These are phyloP conservation scores for Poicephalus gulielmi DNA, from an alignment of 2,113 vertebrate species.

Conservation along the genomic window DNA sequence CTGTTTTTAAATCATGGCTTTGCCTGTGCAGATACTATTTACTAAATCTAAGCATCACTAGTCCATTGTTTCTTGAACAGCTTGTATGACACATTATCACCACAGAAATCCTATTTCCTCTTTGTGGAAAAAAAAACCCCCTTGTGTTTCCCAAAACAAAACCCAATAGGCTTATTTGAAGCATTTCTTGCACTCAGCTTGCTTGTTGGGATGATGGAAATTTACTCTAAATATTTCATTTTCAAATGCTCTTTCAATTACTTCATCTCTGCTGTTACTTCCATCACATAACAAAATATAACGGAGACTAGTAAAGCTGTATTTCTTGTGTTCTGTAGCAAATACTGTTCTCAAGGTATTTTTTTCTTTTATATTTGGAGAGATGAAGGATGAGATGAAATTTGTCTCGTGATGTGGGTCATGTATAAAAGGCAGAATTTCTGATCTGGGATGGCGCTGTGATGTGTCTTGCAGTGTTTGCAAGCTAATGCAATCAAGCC, in stretches of 20 bases:
- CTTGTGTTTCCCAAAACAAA: not conserved
- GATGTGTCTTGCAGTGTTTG: constrained; percentile 21
- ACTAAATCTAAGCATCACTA: constrained; percentile 43
- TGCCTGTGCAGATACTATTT: constrained; percentile 33
- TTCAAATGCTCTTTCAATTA: not conserved
- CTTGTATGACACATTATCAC: constrained; percentile 17
- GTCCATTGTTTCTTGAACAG: constrained; percentile 12
- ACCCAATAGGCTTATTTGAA: not conserved
- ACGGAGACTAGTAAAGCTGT: not conserved
- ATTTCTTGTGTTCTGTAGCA: constrained; percentile 25
- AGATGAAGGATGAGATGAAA: not conserved
- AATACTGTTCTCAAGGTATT: constrained; percentile 17
- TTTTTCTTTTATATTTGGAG: not conserved
- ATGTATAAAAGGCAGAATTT: constrained; percentile 9
- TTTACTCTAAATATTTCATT: constrained; percentile 6
- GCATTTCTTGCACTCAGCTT: not conserved
- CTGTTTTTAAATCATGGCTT: constrained; percentile 26
- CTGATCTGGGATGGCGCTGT: constrained; percentile 29
- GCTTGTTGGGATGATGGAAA: not conserved
- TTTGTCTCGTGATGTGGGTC: not conserved
- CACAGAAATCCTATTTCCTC: constrained; percentile 2
- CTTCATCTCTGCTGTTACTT: not conserved
- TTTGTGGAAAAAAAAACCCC: not conserved
- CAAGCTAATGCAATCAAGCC: constrained; percentile 21
- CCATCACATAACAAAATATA: not conserved